Conservation (phyloP, 1,140 invertebrate species). For the Eupristina koningsbergeri region DNA sequence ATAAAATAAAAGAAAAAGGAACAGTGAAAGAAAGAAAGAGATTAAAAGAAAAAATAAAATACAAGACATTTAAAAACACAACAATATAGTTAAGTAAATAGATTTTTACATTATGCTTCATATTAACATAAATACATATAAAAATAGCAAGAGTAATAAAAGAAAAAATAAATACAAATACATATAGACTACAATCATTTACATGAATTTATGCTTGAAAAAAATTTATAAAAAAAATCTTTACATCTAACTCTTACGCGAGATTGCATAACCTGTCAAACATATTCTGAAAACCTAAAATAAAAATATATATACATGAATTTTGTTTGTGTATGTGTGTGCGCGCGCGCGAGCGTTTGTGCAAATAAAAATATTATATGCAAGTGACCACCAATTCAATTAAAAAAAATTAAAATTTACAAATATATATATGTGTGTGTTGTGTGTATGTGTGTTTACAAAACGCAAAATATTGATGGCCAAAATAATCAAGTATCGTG, state of each 20-base stretch:
- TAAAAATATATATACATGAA: conserved; percentile 49
- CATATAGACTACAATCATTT: conserved; percentile 35
- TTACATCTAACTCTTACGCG: conserved; percentile 47
- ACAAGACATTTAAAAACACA: conserved; percentile 33
- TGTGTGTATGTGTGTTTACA: conserved; percentile 12
- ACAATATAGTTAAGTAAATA: conserved; percentile 13
- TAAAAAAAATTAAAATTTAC: conserved; percentile 37
- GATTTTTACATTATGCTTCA: conserved; percentile 11
- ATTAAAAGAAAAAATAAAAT: no score
- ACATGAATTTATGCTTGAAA: conserved; percentile 41
- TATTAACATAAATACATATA: conserved; percentile 43
- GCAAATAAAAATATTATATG: conserved; percentile 31
- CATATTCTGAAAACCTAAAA: conserved; percentile 43
- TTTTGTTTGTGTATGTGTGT: no score
- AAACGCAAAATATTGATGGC: conserved; percentile 22
- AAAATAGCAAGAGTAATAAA: conserved; percentile 1
- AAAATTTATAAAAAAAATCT: conserved; percentile 36
- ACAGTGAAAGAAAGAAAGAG: no score
- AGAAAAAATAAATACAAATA: conserved; percentile 43
- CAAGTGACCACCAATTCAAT: conserved; percentile 35
- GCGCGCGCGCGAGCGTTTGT: no score
- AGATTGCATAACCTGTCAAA: conserved; percentile 49
- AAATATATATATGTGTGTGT: conserved; percentile 20
- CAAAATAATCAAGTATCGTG: conserved; percentile 16
- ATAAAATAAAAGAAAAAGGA: conserved; percentile 36